Percentiles rank a stretch among this genome's conserved stretches.
Evolutionary conservation across 1,140 invertebrate genomes (phyloP).

Genomic region (Charaxes varanes): DNA sequence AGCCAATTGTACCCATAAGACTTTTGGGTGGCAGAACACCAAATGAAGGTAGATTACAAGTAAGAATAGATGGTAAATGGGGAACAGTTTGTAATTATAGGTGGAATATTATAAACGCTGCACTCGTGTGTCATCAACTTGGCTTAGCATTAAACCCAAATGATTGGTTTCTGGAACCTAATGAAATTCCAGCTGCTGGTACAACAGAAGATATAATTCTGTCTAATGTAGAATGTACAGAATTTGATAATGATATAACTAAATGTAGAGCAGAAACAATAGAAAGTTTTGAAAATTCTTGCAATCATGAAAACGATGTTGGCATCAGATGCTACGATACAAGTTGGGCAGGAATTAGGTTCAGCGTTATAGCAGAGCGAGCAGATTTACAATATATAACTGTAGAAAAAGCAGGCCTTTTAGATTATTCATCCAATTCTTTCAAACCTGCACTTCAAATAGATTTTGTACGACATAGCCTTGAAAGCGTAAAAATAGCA

Average conservation of each 20-base stretch:
- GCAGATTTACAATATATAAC: slow-evolving; percentile 91
- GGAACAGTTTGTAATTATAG: slow-evolving; percentile 97
- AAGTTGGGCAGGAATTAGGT: slow-evolving; percentile 93
- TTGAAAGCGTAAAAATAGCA: slow-evolving; percentile 87
- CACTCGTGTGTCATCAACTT: slow-evolving; percentile 95
- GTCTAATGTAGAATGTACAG: slow-evolving; percentile 92
- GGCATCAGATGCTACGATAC: slow-evolving; percentile 91
- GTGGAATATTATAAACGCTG: slow-evolving; percentile 94
- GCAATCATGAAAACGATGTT: slow-evolving; percentile 90
- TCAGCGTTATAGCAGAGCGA: slow-evolving; percentile 90
- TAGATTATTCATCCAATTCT: slow-evolving; percentile 92
- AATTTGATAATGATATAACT: slow-evolving; percentile 94
- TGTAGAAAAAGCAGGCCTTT: slow-evolving; percentile 93
- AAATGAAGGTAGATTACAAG: slow-evolving; percentile 87
- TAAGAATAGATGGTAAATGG: slow-evolving; percentile 90
- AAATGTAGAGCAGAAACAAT: slow-evolving; percentile 87
- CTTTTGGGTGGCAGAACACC: slow-evolving; percentile 83
- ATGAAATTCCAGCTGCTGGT: slow-evolving; percentile 86
- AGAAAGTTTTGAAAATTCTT: slow-evolving; percentile 91
- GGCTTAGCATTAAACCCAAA: slow-evolving; percentile 94
- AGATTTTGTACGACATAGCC: slow-evolving; percentile 94
- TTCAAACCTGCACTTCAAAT: slow-evolving; percentile 97
- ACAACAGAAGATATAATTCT: slow-evolving; percentile 84
- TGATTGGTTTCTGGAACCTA: slow-evolving; percentile 90
- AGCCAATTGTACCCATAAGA: slow-evolving; percentile 79